These are phyloP conservation scores for Cavia porcellus DNA, from an alignment of 2,113 vertebrate genomes.

Conservation along the genomic window DNA sequence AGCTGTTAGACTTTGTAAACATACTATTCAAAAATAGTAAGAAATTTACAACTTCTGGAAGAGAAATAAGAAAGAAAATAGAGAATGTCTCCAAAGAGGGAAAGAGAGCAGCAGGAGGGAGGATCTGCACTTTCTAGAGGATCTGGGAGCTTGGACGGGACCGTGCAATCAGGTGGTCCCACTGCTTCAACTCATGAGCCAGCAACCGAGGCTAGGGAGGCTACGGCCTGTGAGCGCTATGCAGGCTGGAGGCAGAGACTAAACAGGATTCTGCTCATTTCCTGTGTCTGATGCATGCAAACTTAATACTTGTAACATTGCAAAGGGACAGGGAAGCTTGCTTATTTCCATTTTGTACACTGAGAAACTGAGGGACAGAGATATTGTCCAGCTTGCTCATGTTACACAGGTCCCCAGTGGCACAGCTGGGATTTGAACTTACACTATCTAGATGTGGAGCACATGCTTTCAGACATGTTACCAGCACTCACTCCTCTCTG, in stretches of 20 bases:
- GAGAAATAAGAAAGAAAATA: neutral
- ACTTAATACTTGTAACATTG: neutral
- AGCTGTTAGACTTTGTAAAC: neutral
- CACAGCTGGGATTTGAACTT: neutral
- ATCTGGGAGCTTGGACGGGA: too few relatives aligned
- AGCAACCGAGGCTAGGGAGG: neutral
- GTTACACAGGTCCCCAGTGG: neutral
- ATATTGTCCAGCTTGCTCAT: neutral
- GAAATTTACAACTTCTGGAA: neutral
- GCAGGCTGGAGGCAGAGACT: neutral
- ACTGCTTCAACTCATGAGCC: neutral
- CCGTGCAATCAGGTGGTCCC: neutral
- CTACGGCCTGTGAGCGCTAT: neutral
- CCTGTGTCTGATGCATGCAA: neutral
- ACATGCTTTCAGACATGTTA: neutral
- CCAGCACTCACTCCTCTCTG: neutral
- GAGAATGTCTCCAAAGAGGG: neutral
- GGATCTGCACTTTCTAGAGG: neutral
- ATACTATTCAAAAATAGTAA: neutral
- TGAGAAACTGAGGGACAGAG: neutral
- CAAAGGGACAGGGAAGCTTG: fast-evolving
- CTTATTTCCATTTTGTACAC: neutral
- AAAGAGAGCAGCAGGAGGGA: neutral
- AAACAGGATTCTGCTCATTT: neutral
- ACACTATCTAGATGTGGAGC: neutral